phyloP scores from a whole-genome alignment of 2,888 invertebrate genomes.

The Tenodera sinensis region DNA sequence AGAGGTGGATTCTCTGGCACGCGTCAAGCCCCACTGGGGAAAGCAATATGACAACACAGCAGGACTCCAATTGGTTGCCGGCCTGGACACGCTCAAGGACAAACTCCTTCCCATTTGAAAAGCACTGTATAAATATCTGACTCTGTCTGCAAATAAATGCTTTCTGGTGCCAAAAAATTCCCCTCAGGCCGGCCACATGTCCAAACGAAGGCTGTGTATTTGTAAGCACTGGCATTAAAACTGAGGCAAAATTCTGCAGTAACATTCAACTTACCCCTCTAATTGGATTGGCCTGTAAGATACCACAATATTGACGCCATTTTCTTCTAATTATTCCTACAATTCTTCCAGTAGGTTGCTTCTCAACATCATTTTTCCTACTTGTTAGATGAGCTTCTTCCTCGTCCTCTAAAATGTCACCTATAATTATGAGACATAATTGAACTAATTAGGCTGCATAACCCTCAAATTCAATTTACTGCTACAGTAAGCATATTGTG shows the following conservation, averaged over 20 bases:
- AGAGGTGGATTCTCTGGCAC: too few species aligned
- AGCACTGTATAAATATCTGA: too few species aligned
- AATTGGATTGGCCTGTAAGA: slow-evolving; percentile 73
- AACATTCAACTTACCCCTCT: slow-evolving; percentile 50
- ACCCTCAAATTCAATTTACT: slow-evolving; percentile 38
- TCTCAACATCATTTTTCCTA: slow-evolving; percentile 35
- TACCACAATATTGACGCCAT: slow-evolving; percentile 98
- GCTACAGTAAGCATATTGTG: slow-evolving; percentile 29
- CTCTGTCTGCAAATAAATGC: too few species aligned
- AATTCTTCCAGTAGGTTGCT: slow-evolving; percentile 66
- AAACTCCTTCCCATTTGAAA: too few species aligned
- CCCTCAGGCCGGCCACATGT: too few species aligned
- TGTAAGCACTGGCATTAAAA: not conserved
- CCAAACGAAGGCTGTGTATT: too few species aligned
- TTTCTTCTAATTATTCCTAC: slow-evolving; percentile 96
- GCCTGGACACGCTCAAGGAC: too few species aligned
- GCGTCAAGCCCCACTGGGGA: too few species aligned
- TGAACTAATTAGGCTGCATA: slow-evolving; percentile 37
- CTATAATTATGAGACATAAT: slow-evolving; percentile 8
- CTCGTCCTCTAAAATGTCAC: slow-evolving; percentile 26
- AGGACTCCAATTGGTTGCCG: too few species aligned
- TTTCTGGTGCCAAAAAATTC: too few species aligned
- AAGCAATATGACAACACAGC: too few species aligned
- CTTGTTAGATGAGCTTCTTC: not conserved
- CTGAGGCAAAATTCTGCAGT: not conserved